Base-by-base conservation (phyloP, 2,113 vertebrate species). In the Oreamnos americanus region DNA sequence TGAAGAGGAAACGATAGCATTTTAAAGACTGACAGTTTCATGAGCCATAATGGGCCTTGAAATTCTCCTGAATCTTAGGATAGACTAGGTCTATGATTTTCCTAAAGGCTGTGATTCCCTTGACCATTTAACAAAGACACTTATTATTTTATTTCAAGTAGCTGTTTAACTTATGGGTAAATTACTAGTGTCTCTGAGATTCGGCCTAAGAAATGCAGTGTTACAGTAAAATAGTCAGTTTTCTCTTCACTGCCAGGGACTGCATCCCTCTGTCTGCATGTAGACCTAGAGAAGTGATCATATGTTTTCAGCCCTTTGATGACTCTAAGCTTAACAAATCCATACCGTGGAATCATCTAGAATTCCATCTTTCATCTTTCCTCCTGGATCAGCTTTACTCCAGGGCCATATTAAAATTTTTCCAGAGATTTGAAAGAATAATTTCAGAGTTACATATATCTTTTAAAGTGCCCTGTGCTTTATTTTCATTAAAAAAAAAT, bases 271-370 rank as follows among this genome's bases (percentile, higher is more conserved):
- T 91, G 2, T 82, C 11, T 71, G n/a, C 5, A 5, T 51, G 26
- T 49, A 92, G 86, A 67, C 11, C n/a, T 78, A 7, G 17, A 71
- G 11, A 83, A 71, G 4, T 58, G 4, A 67, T 45, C 16, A 6
- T 81, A 58, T 57, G 47, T 49, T 55, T 87, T 81, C 47, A 91
- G 95, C 94, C 93, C 85, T 96, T 88, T 76, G 4, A 39, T 96
- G 81, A 95, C 94, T 96, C 89, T 90, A 96, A 13, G 74, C 26
- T 96, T 98, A 97, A 89, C 95, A 96, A 98, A 94, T 87, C 92
- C 81, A 97, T 79, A 95, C 85, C 78, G 62, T 97, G 39, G 96
- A 98, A 96, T 98, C 90, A 97, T 95, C 96, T 90, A 95, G 90
- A 96, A 97, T 97, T 97, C 78, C 33, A 21, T 51, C 88, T 97